Base-by-base conservation (phyloP, 1,140 invertebrate species). In the Aethina tumida region DNA sequence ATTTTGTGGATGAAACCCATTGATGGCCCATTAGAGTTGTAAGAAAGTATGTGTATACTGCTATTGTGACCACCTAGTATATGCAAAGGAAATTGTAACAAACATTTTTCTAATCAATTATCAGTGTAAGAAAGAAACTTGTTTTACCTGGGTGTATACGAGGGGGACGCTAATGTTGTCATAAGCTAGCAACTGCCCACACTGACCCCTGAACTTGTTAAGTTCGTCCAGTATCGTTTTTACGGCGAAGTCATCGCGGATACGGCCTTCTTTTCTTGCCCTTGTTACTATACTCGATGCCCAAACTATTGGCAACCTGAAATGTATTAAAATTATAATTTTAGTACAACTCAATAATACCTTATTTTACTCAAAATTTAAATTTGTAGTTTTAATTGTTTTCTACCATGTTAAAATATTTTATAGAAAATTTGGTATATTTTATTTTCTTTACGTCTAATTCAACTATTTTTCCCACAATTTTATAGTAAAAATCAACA, bases 101-200 rank as follows among this genome's bases (percentile, higher is more conserved):
- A n/a, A n/a, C n/a, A n/a, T n/a, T n/a, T n/a, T n/a, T n/a, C n/a
- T n/a, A n/a, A n/a, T n/a, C n/a, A n/a, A n/a, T n/a, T n/a, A n/a
- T n/a, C n/a, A n/a, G n/a, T n/a, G n/a, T n/a, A n/a, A n/a, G n/a
- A n/a, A n/a, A n/a, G n/a, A n/a, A n/a, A n/a, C 8, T 10, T 24
- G 17, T 2, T 43, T 47, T 53, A 82, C 81, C 74, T 96, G 89
- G 2, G 90, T 95, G 54, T 96, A 96, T 8, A 95, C 90, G 29
- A 96, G 65, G 0, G 91, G 91, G 15, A 96, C 81, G 53, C 86
- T 91, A 45, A 95, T 90, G 35, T 83, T 88, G 55, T 96, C 90
- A 49, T 90, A 97, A 39, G 81, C 81, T 18, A 86, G 70, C 5
- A 89, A 65, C 40, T 78, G 67, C 9, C 86, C 87, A 48, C 86